Conservation (phyloP, 2,113 vertebrate genomes). For the Rallus limicola region DNA sequence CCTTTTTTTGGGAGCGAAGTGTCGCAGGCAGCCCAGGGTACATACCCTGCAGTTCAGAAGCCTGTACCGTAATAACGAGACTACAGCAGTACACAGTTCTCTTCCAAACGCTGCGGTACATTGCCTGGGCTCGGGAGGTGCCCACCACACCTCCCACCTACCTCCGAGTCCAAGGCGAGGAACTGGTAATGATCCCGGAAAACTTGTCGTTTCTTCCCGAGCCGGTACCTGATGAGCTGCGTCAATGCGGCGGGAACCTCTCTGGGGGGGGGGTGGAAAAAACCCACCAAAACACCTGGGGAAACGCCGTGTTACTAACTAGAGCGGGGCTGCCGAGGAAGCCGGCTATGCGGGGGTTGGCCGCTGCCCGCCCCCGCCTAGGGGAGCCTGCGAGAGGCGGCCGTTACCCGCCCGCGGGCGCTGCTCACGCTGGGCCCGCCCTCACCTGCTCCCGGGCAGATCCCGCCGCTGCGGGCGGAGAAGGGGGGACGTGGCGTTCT, state of each 20-base stretch:
- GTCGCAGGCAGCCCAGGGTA: neutral
- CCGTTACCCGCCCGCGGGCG: neutral
- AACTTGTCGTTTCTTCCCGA: neutral
- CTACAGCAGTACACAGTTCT: neutral
- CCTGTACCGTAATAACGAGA: neutral
- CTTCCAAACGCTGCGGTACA: neutral
- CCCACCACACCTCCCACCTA: neutral
- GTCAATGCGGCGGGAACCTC: neutral
- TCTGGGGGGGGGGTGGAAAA: neutral
- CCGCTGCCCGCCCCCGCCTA: neutral
- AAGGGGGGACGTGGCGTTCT: neutral
- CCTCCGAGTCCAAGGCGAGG: neutral
- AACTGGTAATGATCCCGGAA: neutral
- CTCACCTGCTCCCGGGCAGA: conserved; percentile 53
- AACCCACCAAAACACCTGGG: neutral
- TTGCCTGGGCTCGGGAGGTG: neutral
- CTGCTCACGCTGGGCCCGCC: neutral
- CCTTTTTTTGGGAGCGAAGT: neutral
- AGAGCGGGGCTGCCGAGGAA: neutral
- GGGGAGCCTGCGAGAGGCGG: neutral
- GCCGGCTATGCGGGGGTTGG: neutral
- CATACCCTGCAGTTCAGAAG: accelerated
- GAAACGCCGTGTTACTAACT: neutral
- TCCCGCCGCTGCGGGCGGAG: neutral
- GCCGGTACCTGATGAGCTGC: neutral